phyloP scores from a whole-genome alignment of 2,113 vertebrate species.

The Hydrochoerus hydrochaeris region DNA sequence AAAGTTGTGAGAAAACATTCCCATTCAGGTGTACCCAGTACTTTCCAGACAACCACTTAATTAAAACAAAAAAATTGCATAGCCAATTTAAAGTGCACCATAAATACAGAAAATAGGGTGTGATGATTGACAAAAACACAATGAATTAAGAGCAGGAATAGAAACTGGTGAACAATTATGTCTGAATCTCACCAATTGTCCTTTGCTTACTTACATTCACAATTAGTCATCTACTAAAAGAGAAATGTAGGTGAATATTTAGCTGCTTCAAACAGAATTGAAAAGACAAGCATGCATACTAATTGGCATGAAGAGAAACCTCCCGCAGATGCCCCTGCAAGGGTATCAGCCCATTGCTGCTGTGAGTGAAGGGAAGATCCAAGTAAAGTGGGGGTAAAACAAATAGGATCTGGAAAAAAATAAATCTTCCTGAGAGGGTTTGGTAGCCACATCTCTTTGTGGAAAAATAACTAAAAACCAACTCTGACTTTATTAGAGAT shows the following conservation, averaged over 20 bases:
- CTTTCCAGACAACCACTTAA: neutral
- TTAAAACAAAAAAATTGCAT: neutral
- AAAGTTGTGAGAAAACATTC: neutral
- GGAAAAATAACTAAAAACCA: neutral
- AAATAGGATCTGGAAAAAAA: neutral
- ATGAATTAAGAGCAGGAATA: neutral
- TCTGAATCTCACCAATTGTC: neutral
- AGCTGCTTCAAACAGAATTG: neutral
- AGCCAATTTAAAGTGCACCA: neutral
- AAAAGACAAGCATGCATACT: neutral
- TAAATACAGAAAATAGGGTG: neutral
- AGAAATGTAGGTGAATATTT: neutral
- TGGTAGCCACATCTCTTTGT: neutral
- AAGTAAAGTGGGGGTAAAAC: neutral
- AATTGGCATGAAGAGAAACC: neutral
- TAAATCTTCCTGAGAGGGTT: neutral
- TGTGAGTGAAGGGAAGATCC: neutral
- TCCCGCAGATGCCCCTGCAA: neutral
- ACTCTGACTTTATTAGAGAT: neutral
- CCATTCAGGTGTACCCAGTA: neutral
- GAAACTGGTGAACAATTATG: neutral
- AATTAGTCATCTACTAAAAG: conserved; percentile 16
- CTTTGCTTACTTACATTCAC: neutral
- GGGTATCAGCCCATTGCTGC: neutral
- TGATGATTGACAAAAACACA: neutral